These are phyloP conservation scores for Aelia acuminata DNA, from an alignment of 2,888 invertebrate genomes.

Conservation along the genomic window DNA sequence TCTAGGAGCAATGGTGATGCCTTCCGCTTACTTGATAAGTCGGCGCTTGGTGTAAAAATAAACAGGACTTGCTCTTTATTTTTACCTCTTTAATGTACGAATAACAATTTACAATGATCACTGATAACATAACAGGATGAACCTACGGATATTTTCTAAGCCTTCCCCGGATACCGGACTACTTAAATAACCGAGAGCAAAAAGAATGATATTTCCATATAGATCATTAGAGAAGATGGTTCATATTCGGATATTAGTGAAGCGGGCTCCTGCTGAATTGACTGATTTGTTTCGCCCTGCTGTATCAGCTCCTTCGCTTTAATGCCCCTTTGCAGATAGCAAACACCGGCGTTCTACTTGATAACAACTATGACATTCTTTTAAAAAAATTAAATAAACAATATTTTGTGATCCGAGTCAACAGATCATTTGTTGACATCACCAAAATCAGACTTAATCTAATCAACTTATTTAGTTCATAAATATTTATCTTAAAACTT, in stretches of 20 bases:
- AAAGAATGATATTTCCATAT: neutral
- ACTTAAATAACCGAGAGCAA: neutral
- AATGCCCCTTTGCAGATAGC: neutral
- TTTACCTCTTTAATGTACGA: neutral
- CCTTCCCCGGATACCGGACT: neutral
- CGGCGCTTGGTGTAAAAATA: neutral
- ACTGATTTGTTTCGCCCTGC: neutral
- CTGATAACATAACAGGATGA: neutral
- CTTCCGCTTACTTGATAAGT: neutral
- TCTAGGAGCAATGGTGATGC: neutral
- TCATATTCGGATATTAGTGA: neutral
- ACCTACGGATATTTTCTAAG: neutral
- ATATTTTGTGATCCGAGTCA: neutral
- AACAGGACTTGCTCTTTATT: neutral
- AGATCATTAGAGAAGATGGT: neutral
- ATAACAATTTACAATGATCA: neutral
- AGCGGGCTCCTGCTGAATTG: neutral
- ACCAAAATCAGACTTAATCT: neutral
- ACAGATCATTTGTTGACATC: neutral
- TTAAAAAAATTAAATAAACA: neutral
- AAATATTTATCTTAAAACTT: neutral
- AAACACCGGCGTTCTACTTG: neutral
- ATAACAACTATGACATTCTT: neutral
- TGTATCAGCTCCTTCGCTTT: conserved; percentile 3
- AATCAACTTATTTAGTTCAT: neutral